Conservation (phyloP, 1,140 invertebrate genomes). For the Drosophila elegans region DNA sequence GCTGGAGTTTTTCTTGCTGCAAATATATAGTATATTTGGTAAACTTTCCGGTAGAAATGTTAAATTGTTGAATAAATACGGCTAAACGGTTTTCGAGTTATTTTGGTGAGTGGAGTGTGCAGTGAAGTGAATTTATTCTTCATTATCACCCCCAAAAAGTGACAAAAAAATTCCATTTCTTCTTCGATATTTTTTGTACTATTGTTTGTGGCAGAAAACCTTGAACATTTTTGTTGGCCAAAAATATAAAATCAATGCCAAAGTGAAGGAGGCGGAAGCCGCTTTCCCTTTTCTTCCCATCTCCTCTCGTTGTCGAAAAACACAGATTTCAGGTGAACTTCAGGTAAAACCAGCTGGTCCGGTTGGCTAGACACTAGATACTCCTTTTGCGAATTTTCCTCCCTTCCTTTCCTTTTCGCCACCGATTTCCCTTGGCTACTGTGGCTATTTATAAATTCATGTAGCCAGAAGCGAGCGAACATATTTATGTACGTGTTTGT, state of each 20-base stretch:
- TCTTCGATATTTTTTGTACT: conserved; percentile 32
- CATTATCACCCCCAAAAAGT: not conserved
- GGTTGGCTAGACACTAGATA: conserved; percentile 26
- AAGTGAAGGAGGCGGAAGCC: not conserved
- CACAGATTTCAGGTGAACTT: not conserved
- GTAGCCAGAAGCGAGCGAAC: conserved; percentile 16
- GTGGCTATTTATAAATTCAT: conserved; percentile 57
- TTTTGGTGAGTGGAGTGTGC: conserved; percentile 30
- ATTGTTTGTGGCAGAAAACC: conserved; percentile 53
- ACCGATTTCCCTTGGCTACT: conserved; percentile 1
- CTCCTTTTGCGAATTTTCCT: conserved; percentile 15
- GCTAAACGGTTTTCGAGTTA: not conserved
- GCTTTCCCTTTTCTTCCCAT: not conserved
- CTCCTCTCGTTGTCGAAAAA: conserved; percentile 7
- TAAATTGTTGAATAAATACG: conserved; percentile 18
- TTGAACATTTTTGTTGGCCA: conserved; percentile 64
- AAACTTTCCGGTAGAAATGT: conserved; percentile 22
- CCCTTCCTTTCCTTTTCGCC: not conserved
- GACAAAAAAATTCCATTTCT: conserved; percentile 16
- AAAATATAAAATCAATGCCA: conserved; percentile 75
- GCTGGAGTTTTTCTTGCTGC: conserved; percentile 19
- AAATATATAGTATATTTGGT: not conserved
- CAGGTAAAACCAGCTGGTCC: conserved; percentile 55
- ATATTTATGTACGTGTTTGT: conserved; percentile 23
- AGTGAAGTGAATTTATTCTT: conserved; percentile 5